phyloP scores from a whole-genome alignment of 35 echinoderm and acorn worm genomes.

The Ophioderma brevispina region DNA sequence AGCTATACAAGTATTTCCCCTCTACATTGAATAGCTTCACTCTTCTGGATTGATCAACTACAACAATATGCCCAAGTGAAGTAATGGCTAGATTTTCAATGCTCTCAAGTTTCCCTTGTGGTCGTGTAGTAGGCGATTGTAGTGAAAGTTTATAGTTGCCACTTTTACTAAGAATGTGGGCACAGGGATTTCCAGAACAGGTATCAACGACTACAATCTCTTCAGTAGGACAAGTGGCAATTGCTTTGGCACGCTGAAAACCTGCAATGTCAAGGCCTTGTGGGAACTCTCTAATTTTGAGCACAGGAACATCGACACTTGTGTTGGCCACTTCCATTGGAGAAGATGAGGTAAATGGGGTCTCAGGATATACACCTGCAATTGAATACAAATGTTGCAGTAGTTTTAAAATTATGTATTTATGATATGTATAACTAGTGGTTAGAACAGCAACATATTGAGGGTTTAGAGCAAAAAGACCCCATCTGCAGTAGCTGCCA shows the following conservation, averaged over 20 bases:
- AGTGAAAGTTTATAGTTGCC: background rate
- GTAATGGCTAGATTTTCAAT: background rate
- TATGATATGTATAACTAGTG: too few species aligned
- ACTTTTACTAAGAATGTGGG: background rate
- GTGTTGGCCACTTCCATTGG: too few species aligned
- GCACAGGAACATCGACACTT: background rate
- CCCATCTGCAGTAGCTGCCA: too few species aligned
- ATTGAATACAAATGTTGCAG: too few species aligned
- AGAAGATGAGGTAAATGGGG: too few species aligned
- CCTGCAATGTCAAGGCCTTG: background rate
- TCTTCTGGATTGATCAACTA: background rate
- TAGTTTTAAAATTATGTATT: too few species aligned
- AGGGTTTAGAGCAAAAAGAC: too few species aligned
- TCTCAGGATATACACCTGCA: too few species aligned
- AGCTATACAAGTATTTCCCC: background rate
- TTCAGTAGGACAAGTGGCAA: background rate
- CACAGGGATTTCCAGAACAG: background rate
- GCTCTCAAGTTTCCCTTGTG: background rate
- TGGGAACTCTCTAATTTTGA: background rate
- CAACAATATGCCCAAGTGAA: background rate
- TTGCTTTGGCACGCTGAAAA: background rate
- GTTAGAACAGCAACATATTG: too few species aligned
- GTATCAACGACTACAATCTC: background rate
- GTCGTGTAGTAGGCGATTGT: background rate
- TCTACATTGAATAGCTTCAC: background rate